Base-by-base conservation (phyloP, 2,888 invertebrate species). In the Ochropleura plecta region DNA sequence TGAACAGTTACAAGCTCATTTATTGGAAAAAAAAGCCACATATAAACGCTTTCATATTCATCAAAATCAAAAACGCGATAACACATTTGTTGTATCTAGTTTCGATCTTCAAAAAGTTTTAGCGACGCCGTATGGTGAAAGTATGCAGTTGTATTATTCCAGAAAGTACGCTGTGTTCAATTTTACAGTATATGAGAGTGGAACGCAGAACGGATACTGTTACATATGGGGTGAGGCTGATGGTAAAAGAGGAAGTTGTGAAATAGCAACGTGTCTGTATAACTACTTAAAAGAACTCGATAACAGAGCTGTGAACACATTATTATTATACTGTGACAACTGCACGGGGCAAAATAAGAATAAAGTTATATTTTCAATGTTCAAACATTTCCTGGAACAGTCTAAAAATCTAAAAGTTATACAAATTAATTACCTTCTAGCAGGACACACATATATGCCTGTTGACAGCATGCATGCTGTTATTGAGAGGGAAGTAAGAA, bases 381-480 rank as follows among this genome's bases (percentile, higher is more conserved):
- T 88, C 12, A 71, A 82, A 63, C 66, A 79, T 73, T 86, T 86
- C 72, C 57, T 90, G 42, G 57, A 81, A 66, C 66, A 64, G 55
- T 84, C 84, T 30, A 42, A 63, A 78, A 70, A 57, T 82, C 82
- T 30, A 44, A 59, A 80, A 64, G 69, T 66, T 30, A 86, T 90
- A 48, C 86, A 85, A 78, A 81, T 91, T 7, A 89, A 88, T 67
- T 90, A 81, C 69, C 75, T 91, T 42, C 71, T 91, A n/a, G 81
- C 88, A 3, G 90, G 90, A 12, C 90, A 91, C 51, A 16, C 90
- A 90, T 69, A 88, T 62, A 90, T 90, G 90, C 88, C 89, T 12
- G 89, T 89, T 5, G 89, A 89, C 73, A 76, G 68, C 30, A 78
- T 86, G 75, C 85, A 86, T 72, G 81, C 86, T 63, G 77, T 82